Base-by-base conservation (phyloP, 1,140 invertebrate genomes). In the Mizuhopecten yessoensis region DNA sequence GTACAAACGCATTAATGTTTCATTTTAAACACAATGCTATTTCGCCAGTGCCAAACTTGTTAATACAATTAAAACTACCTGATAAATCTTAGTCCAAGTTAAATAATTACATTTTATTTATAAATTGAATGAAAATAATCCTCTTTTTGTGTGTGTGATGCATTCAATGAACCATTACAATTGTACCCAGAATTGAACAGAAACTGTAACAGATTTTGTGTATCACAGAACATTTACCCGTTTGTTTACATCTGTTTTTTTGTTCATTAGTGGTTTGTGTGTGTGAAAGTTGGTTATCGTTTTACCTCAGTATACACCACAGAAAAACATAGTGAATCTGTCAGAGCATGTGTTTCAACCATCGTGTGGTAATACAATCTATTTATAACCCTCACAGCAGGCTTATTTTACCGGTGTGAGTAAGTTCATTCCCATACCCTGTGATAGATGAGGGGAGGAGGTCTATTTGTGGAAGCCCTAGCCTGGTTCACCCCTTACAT, bases 171-270 rank as follows among this genome's bases (percentile, higher is more conserved):
- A 5, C 36, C 36, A 39, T 39, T 7, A 39, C 36, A 13, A 39
- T 39, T 13, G 13, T 20, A 9, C n/a, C 23, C 29, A 5, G 17
- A 75, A 9, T 75, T 75, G 11, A 75, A 75, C 57, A 17, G 9
- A n/a, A 45, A 75, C 23, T 75, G 1, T 75, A 75, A 29, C 5
- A 29, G n/a, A 75, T 75, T 2, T 3, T 75, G n/a, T 75, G 11
- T 9, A 29, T 75, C 3, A 75, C n/a, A 7, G 57, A n/a, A 75
- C 57, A 75, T 17, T 75, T 75, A 29, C 57, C 57, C n/a, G 29
- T 29, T 75, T 75, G 57, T 75, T 75, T 75, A 75, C n/a, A 49
- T 49, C 45, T 49, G 45, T n/a, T 29, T 45, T 39, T 75, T 75
- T 75, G 23, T 75, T 75, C 29, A 75, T 29, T 29, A 75, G 57